Evolutionary conservation across 2,888 invertebrate genomes (phyloP), one percentile per base, ranked within the genome.

Genomic region (Heliconius charithonia): DNA sequence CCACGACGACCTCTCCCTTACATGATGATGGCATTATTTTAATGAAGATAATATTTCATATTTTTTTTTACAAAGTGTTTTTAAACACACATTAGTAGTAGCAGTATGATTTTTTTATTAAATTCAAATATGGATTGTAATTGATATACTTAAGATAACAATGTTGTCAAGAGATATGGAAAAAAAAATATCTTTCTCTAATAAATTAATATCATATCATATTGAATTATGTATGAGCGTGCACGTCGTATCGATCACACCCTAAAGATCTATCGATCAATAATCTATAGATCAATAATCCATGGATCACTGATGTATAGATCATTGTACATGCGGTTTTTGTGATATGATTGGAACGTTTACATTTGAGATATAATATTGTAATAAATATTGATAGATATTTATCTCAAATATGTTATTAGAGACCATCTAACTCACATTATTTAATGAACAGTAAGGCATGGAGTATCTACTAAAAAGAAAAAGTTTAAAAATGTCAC

Each of bases 211-310:
- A 81, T 73, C 76, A 81, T 75, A 76, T 78, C 63, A 71, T 62
- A 56, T 75, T 85, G 83, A 84, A 85, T 85, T 81, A 85, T 85
- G 80, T 76, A 85, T 83, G 78, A 80, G 80, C 79, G 81, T 77
- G 80, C 80, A 76, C 77, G 78, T 81, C 80, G 75, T 81, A 84
- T 85, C 82, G 82, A 85, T 85, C 83, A 83, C 83, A 83, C 84
- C 82, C 83, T 84, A 84, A 84, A 83, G 83, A 84, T 84, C 81
- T 81, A 83, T 85, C 83, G 84, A 87, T 87, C 86, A 85, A 82
- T 82, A 82, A 85, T 85, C 83, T 85, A 86, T 81, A 79, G 81
- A 83, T 82, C 80, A 70, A 81, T 81, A 82, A 85, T 85, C 83
- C 84, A 85, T 73, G 56, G 66, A 77, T 74, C 65, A 77, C 80